Evolutionary conservation across 1,140 invertebrate genomes (phyloP).

Genomic region (Epicauta chinensis): DNA sequence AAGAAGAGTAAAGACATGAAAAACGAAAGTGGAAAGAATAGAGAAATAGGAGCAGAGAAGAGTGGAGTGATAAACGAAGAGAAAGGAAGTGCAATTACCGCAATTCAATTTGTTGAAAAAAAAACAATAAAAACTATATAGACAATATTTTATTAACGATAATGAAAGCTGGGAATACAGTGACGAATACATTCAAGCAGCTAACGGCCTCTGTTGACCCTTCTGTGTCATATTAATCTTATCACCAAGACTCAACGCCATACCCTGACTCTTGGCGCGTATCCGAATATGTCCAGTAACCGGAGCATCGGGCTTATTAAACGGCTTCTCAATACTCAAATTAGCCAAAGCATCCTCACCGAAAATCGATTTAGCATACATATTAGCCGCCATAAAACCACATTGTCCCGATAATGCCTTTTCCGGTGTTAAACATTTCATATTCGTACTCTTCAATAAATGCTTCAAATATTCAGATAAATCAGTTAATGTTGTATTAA

Average conservation of each 20-base stretch:
- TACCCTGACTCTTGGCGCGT: conserved; percentile 96
- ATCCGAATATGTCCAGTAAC: conserved; percentile 97
- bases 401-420: conserved; percentile 93
- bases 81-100: too few relatives aligned
- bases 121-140: too few relatives aligned
- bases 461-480: conserved; percentile 90
- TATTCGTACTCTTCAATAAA: conserved; percentile 92
- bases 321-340: conserved; percentile 93
- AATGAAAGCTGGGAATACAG: not conserved
- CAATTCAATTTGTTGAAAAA: too few relatives aligned
- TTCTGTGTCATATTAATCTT: conserved; percentile 90
- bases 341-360: conserved; percentile 98
- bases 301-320: conserved; percentile 77
- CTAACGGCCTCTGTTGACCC: conserved; percentile 58
- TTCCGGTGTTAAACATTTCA: conserved; percentile 97
- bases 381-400: conserved; percentile 98
- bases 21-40: too few relatives aligned
- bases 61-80: too few relatives aligned
- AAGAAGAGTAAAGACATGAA: too few relatives aligned
- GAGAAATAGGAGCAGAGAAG: too few relatives aligned
- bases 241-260: conserved; percentile 93
- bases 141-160: not conserved
- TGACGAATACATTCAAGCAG: conserved; percentile 39
- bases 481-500: conserved; percentile 91
- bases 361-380: conserved; percentile 98